These are phyloP conservation scores for Hydrotaea diabolus DNA, from an alignment of 2,888 invertebrate genomes.

Conservation along the genomic window DNA sequence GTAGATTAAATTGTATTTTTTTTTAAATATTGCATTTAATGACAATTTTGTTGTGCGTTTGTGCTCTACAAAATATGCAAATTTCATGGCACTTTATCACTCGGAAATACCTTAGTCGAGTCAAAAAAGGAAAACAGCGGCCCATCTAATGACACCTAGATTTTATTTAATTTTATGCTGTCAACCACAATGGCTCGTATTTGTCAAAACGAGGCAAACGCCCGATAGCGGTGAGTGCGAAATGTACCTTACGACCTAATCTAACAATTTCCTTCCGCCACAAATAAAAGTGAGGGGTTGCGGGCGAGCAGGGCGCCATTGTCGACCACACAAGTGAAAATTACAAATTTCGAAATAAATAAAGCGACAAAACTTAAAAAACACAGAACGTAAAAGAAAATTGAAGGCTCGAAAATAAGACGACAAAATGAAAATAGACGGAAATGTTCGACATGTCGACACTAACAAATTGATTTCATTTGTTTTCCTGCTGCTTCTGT, in stretches of 20 bases:
- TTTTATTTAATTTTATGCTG: slow-evolving; percentile 55
- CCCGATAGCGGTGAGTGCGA: background rate
- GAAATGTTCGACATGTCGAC: slow-evolving; percentile 62
- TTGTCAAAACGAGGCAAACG: slow-evolving; percentile 32
- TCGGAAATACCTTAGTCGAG: slow-evolving; percentile 14
- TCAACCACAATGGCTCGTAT: slow-evolving; percentile 48
- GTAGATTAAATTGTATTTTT: slow-evolving; percentile 4
- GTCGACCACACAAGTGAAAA: slow-evolving; percentile 9
- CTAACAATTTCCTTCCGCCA: slow-evolving; percentile 52
- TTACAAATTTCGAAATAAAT: slow-evolving; percentile 40
- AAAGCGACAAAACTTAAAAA: slow-evolving; percentile 23
- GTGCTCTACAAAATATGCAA: slow-evolving; percentile 36
- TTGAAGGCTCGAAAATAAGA: background rate
- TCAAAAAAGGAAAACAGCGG: background rate
- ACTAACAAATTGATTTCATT: slow-evolving; percentile 76
- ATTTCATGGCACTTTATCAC: slow-evolving; percentile 44
- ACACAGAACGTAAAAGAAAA: slow-evolving; percentile 1
- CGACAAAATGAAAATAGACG: slow-evolving; percentile 47
- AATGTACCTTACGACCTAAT: slow-evolving; percentile 42
- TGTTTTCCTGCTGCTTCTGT: slow-evolving; percentile 50
- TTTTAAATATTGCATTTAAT: slow-evolving; percentile 13
- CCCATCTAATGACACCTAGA: slow-evolving; percentile 47
- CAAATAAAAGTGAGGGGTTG: background rate
- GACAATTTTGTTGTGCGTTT: background rate
- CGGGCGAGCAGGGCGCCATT: background rate